Percentiles rank a stretch among this genome's conserved stretches.
Evolutionary conservation across 2,888 invertebrate species (phyloP).

Genomic region (Dolichomitus sp.): DNA sequence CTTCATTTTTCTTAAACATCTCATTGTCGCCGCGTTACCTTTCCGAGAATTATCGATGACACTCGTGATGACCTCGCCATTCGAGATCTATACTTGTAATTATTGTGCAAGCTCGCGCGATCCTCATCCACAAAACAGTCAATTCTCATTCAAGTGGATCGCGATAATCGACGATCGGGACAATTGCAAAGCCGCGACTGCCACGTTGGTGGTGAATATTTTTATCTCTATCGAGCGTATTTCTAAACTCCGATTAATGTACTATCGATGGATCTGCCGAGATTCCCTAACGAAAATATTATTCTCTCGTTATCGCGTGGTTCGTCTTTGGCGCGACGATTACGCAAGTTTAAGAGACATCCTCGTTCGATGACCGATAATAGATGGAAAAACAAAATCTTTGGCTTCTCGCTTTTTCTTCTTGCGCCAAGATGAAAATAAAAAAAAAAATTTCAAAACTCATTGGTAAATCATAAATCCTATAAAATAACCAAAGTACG

Average conservation of each 20-base stretch:
- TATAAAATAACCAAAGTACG: constrained; percentile 21
- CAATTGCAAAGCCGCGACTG: no score
- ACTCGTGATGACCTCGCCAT: constrained; percentile 18
- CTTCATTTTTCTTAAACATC: constrained; percentile 9
- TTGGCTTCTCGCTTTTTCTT: no score
- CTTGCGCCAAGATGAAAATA: no score
- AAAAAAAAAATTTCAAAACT: not conserved
- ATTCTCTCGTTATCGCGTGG: not conserved
- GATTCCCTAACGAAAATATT: not conserved
- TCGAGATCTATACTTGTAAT: not conserved
- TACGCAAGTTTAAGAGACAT: not conserved
- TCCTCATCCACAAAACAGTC: no score
- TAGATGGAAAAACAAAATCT: not conserved
- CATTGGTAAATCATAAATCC: not conserved
- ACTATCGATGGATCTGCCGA: no score
- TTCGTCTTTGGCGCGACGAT: not conserved
- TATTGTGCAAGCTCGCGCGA: constrained; percentile 12
- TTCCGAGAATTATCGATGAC: constrained; percentile 13
- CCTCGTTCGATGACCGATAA: not conserved
- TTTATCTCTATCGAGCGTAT: no score
- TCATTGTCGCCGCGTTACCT: not conserved
- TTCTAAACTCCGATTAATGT: no score
- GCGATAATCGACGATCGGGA: no score
- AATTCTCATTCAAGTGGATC: no score
- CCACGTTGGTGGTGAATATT: no score